Base-by-base conservation (phyloP, 2,888 invertebrate species). In the Cordilura impudica region DNA sequence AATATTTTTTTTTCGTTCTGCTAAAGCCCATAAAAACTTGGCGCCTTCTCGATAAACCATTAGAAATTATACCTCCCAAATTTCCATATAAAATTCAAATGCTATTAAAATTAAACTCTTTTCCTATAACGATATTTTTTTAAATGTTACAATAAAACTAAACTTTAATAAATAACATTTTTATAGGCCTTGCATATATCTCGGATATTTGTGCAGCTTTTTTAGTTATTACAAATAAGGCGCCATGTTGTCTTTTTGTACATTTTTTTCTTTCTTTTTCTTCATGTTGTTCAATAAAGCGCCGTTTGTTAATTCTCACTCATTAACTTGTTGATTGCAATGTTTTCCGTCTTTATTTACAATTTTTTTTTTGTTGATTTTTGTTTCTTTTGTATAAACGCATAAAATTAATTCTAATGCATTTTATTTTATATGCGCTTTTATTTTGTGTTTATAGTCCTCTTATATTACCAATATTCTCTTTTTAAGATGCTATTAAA, bases 341-440 rank as follows among this genome's bases (percentile, higher is more conserved):
- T 31, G 31, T 10, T 31, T n/a, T n/a, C n/a, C n/a, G n/a, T n/a
- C n/a, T n/a, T n/a, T n/a, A n/a, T n/a, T n/a, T n/a, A n/a, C n/a
- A n/a, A n/a, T n/a, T n/a, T 43, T 29, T 53, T 53, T 16, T 12
- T 43, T 39, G 23, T 21, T 67, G 5, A 12, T 26, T 12, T 18
- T 61, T 66, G 43, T 58, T 51, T 70, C n/a, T 26, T 45, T 63
- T 63, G 16, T 39, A 58, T 23, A 18, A 51, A 53, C 18, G 53
- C 43, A 72, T 78, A 78, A 78, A 78, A 78, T 67, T 31, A 78
- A 49, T 72, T 78, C 67, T 63, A 72, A 72, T 67, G 67, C 56
- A 63, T 31, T 31, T 31, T 4, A 10, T 31, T 31, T 31, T 31
- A 31, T 31, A 31, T 5, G 1, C 31, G 31, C 31, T 31, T 31